A percentile compares a stretch with the other conserved stretches of the same genome.
phyloP scores from a whole-genome alignment of 2,797 vertebrate species.

The Eupleurogrammus muticus region DNA sequence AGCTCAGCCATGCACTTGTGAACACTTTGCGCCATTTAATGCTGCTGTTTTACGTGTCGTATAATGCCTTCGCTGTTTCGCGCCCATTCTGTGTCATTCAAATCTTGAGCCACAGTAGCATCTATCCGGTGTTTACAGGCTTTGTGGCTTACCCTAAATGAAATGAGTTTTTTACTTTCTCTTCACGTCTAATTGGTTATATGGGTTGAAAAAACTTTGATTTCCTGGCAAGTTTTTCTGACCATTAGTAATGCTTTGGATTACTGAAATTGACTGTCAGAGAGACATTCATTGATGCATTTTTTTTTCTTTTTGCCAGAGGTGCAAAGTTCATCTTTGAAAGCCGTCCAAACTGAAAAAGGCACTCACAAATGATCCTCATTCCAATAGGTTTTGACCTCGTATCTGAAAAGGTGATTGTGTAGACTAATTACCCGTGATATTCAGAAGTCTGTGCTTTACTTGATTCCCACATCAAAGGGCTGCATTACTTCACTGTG shows the following conservation, averaged over 20 bases:
- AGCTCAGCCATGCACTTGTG: conserved; percentile 17
- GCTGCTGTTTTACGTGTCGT: conserved; percentile 20
- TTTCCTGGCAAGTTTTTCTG: conserved; percentile 31
- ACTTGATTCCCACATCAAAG: conserved; percentile 83
- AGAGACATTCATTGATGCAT: conserved; percentile 15
- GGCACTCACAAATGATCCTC: conserved; percentile 9
- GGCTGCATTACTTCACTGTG: conserved; percentile 51
- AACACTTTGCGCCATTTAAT: conserved; percentile 26
- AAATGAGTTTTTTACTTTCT: conserved; percentile 51
- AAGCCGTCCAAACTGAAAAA: conserved; percentile 27
- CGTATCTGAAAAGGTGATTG: conserved; percentile 31
- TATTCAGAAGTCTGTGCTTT: conserved; percentile 53
- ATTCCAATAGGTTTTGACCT: conserved; percentile 32
- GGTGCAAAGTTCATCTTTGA: conserved; percentile 56
- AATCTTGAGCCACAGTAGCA: conserved; percentile 49
- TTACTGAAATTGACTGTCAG: conserved; percentile 34
- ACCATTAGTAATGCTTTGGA: conserved; percentile 37
- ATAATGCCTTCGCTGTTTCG: conserved; percentile 15
- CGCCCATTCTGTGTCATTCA: conserved; percentile 60
- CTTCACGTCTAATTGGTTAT: conserved; percentile 18
- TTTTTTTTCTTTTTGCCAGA: conserved; percentile 6
- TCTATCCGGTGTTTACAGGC: conserved; percentile 50
- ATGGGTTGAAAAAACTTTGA: conserved; percentile 25
- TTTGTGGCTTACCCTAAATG: conserved; percentile 51
- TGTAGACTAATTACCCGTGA: conserved; percentile 57